Conservation (phyloP, 2,797 vertebrate species). For the Myotis findleyi region DNA sequence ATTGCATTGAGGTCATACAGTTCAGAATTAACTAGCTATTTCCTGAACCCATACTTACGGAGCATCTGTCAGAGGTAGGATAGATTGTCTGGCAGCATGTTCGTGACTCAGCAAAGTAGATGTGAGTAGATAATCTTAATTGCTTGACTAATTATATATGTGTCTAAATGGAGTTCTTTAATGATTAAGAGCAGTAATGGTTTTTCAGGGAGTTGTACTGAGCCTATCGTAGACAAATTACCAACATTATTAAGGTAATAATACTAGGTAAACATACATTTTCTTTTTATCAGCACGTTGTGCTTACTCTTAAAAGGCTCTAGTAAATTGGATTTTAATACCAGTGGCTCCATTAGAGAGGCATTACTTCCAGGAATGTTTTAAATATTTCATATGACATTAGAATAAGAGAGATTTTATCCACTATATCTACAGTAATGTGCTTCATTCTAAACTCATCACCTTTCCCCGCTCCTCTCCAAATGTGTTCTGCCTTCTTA, state of each 20-base stretch:
- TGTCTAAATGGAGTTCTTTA: conserved; percentile 30
- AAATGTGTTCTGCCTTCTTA: background rate
- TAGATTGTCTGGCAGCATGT: background rate
- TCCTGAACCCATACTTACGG: background rate
- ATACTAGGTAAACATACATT: conserved; percentile 68
- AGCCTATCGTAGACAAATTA: background rate
- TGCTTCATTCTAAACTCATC: background rate
- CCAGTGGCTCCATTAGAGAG: conserved; percentile 60
- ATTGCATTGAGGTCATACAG: background rate
- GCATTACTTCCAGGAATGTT: conserved; percentile 49
- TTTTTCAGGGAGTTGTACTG: conserved; percentile 50
- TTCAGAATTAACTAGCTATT: background rate
- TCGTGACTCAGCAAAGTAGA: conserved; percentile 51
- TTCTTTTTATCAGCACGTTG: conserved; percentile 35
- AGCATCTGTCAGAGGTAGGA: background rate
- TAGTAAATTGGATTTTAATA: conserved; percentile 66
- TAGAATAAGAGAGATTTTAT: conserved; percentile 22
- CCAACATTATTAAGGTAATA: conserved; percentile 57
- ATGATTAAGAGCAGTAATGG: conserved; percentile 61
- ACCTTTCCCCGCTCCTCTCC: background rate
- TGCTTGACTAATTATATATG: conserved; percentile 17
- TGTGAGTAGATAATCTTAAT: conserved; percentile 12
- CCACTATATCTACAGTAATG: background rate
- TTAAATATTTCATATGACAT: conserved; percentile 71
- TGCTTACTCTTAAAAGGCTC: conserved; percentile 56